These are phyloP conservation scores for Mormyrus hasselquistii DNA, from an alignment of 2,797 vertebrate genomes.

Conservation along the genomic window DNA sequence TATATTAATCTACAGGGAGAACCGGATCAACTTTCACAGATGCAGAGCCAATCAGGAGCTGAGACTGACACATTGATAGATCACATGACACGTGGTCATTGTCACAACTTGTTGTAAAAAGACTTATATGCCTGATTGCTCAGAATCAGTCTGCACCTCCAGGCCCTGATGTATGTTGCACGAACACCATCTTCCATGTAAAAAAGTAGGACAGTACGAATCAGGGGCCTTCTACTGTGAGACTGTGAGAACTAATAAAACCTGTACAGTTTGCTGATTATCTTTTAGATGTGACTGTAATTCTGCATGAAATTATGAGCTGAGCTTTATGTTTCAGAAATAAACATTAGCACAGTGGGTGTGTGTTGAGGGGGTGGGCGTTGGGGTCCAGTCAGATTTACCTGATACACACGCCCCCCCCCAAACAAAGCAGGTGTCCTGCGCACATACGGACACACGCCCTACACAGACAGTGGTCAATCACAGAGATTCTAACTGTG, in stretches of 20 bases:
- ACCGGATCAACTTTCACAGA: slow-evolving; percentile 37
- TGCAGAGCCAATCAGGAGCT: slow-evolving; percentile 34
- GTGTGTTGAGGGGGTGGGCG: neutral
- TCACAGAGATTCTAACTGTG: neutral
- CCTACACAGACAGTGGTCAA: neutral
- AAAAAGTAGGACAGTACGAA: neutral
- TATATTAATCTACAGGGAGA: neutral
- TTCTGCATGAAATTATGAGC: slow-evolving; percentile 43
- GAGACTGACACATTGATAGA: slow-evolving; percentile 20
- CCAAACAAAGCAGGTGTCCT: neutral
- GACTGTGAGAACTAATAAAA: neutral
- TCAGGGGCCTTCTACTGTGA: neutral
- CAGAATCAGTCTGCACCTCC: neutral
- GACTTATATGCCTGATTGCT: neutral
- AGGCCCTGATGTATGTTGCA: neutral
- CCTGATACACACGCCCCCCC: neutral
- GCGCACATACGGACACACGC: neutral
- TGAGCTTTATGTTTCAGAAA: slow-evolving; percentile 37
- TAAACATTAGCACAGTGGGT: slow-evolving; percentile 21
- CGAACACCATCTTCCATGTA: neutral
- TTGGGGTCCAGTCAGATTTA: neutral
- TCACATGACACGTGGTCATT: slow-evolving; percentile 12
- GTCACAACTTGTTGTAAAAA: neutral
- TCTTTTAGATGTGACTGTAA: slow-evolving; percentile 37
- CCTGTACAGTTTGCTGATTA: neutral